Base-by-base conservation (phyloP, 2,113 vertebrate genomes). In the Pycnonotus jocosus region DNA sequence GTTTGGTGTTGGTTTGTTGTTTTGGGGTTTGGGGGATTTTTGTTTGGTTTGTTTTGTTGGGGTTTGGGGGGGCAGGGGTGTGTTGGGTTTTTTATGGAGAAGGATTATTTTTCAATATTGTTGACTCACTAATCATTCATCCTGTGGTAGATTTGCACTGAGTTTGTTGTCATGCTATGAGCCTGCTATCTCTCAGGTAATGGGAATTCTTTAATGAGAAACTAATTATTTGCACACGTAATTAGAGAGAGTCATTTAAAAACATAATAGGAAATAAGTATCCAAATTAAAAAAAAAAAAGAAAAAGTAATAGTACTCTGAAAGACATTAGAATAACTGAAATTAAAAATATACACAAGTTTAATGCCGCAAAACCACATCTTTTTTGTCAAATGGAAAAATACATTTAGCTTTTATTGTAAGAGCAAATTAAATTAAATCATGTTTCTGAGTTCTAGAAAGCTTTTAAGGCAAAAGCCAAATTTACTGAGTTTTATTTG, bases 271-370 rank as follows among this genome's bases (percentile, higher is more conserved):
- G 10, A 51, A 79, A 42, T 38, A 44, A 11, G 5, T 7, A 61
- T 18, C 15, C 1, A 64, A 64, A 20, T 28, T 6, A 2, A 17
- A 24, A 65, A 23, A n/a, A 65, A 25, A 35, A 23, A 11, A 1
- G 0, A 35, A 23, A 11, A 1, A 0, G 1, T 12, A 58, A 12
- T 16, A 64, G 2, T 47, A 28, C 5, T 48, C 18, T 71, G 7
- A 62, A 91, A 66, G 9, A 3, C 4, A 27, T 47, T 57, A 71
- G 28, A 74, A 56, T 45, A 89, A 86, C 7, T 48, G 14, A 79
- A 57, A 79, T 57, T 19, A 38, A 57, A 73, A 25, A 9, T 20
- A 19, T 12, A 51, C 5, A 48, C 3, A 54, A 42, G 44, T 40
- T 20, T 38, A 6, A 11, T 73, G 23, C 11, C 21, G 37, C 5